Conservation (phyloP, 1,140 invertebrate species). For the Atopsyche davidsoni region DNA sequence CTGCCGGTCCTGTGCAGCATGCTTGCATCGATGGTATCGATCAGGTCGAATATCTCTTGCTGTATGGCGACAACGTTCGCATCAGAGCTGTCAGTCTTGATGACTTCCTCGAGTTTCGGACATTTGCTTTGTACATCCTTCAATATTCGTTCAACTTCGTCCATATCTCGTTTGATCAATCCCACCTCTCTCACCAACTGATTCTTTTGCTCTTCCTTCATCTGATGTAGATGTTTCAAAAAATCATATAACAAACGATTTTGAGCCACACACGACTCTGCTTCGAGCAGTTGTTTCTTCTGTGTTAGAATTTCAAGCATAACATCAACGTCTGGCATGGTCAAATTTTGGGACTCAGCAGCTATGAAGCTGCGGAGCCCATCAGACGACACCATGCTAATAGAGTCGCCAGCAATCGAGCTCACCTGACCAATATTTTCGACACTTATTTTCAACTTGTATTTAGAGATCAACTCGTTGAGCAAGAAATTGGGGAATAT, state of each 20-base stretch:
- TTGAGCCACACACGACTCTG: slow-evolving; percentile 71
- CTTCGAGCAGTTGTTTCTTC: slow-evolving; percentile 73
- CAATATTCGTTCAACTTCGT: slow-evolving; percentile 71
- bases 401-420: slow-evolving; percentile 37
- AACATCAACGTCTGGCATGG: slow-evolving; percentile 72
- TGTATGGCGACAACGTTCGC: slow-evolving; percentile 51
- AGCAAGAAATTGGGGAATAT: slow-evolving; percentile 85
- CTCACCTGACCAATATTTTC: slow-evolving; percentile 49
- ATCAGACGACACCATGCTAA: slow-evolving; percentile 43
- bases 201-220: slow-evolving; percentile 67
- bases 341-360: slow-evolving; percentile 63
- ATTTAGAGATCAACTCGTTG: slow-evolving; percentile 76
- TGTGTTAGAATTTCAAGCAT: slow-evolving; percentile 75
- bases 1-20: slow-evolving; percentile 37
- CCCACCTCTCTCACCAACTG: slow-evolving; percentile 66
- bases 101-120: slow-evolving; percentile 41
- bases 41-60: slow-evolving; percentile 54
- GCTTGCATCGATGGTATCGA: slow-evolving; percentile 52
- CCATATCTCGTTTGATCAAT: slow-evolving; percentile 74
- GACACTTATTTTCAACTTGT: slow-evolving; percentile 53
- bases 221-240: slow-evolving; percentile 66
- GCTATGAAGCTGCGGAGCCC: slow-evolving; percentile 59
- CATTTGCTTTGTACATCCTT: slow-evolving; percentile 57
- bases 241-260: slow-evolving; percentile 80
- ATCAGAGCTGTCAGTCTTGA: slow-evolving; percentile 34